Evolutionary conservation across 1,140 invertebrate genomes (phyloP), one percentile per base, ranked within the genome.

Genomic region (Oedothorax gibbosus): DNA sequence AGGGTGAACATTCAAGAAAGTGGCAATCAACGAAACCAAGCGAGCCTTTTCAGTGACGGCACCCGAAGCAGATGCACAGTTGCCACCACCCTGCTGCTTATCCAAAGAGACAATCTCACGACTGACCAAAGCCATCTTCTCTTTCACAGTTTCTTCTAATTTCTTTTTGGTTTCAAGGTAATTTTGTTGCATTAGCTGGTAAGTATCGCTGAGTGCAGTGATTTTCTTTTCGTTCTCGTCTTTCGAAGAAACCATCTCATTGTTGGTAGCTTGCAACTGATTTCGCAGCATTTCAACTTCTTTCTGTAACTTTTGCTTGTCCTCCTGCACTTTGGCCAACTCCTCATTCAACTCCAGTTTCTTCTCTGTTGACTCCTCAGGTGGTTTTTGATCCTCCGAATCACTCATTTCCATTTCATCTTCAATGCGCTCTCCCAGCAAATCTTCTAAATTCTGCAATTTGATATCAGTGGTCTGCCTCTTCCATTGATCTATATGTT

Each of bases 401-500:
- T 95, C 94, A 2, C 94, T 95, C 49, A 95, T 92, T 76, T 96
- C 95, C 95, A 96, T 95, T 89, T 95, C 94, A 76, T 94, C 94
- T 88, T 95, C 94, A 14, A 93, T 91, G 83, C 92, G 92, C 78
- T 94, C 93, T 88, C 92, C 92, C 4, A 94, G 88, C 84, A 92
- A 92, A 78, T 95, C 94, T 88, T 96, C 94, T 87, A 95, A 90
- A 88, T 96, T 94, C 50, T 94, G 91, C 56, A 93, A 92, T 89
- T 95, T 93, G 9, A 86, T 71, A 56, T 83, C 86, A 95, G 95
- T 94, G 78, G 95, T 95, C 92, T 97, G 96, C 93, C 97, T 98
- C 92, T 77, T 96, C 97, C 97, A 98, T 89, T 95, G 94, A 91
- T 98, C 96, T 92, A 98, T 97, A 92, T 98, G 98, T 94, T 98